phyloP scores from a whole-genome alignment of 2,797 vertebrate genomes.

The Falco rusticolus region DNA sequence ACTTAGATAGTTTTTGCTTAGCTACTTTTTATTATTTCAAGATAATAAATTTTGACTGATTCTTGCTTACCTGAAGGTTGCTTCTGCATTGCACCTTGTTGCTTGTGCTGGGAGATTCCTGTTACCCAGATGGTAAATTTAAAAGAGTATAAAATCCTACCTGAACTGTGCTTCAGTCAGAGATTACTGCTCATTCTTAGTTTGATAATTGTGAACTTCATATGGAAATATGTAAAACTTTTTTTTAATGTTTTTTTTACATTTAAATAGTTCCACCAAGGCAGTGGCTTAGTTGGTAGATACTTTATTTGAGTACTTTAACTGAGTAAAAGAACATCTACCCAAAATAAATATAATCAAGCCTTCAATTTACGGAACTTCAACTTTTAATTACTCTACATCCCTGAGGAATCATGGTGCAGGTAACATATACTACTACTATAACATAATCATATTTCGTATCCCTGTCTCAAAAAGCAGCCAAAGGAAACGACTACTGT shows the following conservation, averaged over 20 bases:
- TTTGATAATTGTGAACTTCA: background rate
- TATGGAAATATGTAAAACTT: background rate
- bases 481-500: background rate
- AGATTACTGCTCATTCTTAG: background rate
- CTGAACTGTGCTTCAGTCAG: background rate
- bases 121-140: background rate
- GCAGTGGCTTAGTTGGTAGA: background rate
- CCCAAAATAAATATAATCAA: background rate
- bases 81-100: background rate
- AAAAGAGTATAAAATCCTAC: background rate
- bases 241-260: background rate
- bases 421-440: background rate
- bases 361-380: background rate
- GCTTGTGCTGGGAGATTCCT: background rate
- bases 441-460: background rate
- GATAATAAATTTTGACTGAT: background rate
- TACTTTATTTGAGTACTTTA: background rate
- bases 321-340: background rate
- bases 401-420: background rate
- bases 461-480: background rate
- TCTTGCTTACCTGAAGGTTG: background rate
- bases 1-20: background rate
- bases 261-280: background rate
- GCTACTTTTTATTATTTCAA: background rate
- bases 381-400: background rate